Base-by-base conservation (phyloP, 1,140 invertebrate genomes). In the Cydia splendana region DNA sequence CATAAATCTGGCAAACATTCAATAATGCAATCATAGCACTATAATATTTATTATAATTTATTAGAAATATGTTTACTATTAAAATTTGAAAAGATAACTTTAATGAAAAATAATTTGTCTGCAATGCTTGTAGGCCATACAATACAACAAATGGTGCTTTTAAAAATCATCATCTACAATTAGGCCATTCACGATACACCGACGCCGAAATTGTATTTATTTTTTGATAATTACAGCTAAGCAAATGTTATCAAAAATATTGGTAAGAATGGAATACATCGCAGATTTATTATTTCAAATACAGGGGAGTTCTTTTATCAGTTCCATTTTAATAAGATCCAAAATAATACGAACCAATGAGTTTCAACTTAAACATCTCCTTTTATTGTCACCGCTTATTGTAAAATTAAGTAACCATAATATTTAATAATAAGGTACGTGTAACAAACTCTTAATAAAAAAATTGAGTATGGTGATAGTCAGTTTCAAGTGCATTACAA, bases 11-110 rank as follows among this genome's bases (percentile, higher is more conserved):
- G 91, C 89, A 90, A 91, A 92, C 87, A 89, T 90, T 88, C 87
- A 92, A 86, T 91, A 90, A 91, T 90, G 87, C 87, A 87, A 88
- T 88, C 86, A 90, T 89, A 91, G 90, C 88, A 87, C 87, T 92
- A 91, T 76, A 42, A 53, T 82, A 78, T 85, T 87, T 85, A 85
- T 84, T 87, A 81, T 83, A 89, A 89, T 85, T 91, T 89, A 89
- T 88, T 85, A 77, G 84, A 89, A 91, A 86, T 74, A 79, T 87
- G 75, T 78, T 85, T 78, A 82, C 85, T 89, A 91, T 87, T 89
- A 89, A 81, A 90, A 91, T 90, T 87, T 84, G 82, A 90, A 85
- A 90, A 88, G 82, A 88, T 87, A 89, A 89, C 78, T 84, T 79
- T 51, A 85, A 84, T 84, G 53, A 81, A 85, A 74, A 74, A 74